Percentiles rank a stretch among this genome's conserved stretches.
Evolutionary conservation across 2,888 invertebrate genomes (phyloP).

Genomic region (Lasioglossum malachurum): DNA sequence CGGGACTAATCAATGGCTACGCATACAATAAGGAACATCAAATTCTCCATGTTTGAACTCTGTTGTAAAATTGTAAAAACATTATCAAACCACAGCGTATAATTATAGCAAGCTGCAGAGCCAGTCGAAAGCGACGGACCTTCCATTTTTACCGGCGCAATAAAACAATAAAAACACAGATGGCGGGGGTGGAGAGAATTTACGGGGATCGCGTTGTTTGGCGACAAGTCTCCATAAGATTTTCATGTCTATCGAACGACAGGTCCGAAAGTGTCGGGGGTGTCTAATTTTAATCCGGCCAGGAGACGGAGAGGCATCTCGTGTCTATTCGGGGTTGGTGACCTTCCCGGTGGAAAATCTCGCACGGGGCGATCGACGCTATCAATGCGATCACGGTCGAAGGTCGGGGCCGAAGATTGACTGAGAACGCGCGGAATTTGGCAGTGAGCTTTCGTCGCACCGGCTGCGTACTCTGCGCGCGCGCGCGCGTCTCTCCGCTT

Average conservation of each 20-base stretch:
- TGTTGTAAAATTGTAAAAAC: neutral
- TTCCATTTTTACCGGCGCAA: neutral
- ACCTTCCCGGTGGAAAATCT: conserved; percentile 4
- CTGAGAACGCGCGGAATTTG: conserved; percentile 74
- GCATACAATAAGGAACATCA: neutral
- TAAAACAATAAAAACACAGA: neutral
- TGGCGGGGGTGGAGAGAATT: neutral
- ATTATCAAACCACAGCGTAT: neutral
- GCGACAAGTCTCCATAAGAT: neutral
- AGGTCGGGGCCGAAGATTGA: conserved; percentile 68
- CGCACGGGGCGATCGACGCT: conserved; percentile 5
- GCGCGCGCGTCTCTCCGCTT: conserved; percentile 54
- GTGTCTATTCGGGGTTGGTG: neutral
- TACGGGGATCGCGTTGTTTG: neutral
- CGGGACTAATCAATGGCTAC: neutral
- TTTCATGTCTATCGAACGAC: conserved; percentile 13
- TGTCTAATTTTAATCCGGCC: conserved; percentile 1
- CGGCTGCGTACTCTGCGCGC: conserved; percentile 19
- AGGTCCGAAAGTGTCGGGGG: neutral
- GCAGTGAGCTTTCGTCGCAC: conserved; percentile 65
- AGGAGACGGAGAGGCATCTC: neutral
- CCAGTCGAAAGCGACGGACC: neutral
- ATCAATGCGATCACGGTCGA: conserved; percentile 55
- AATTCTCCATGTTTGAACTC: neutral
- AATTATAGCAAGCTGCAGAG: neutral